Evolutionary conservation across 2,113 vertebrate species (phyloP), one percentile per base, ranked within the genome.

Genomic region (Benitochromis conjunctus): DNA sequence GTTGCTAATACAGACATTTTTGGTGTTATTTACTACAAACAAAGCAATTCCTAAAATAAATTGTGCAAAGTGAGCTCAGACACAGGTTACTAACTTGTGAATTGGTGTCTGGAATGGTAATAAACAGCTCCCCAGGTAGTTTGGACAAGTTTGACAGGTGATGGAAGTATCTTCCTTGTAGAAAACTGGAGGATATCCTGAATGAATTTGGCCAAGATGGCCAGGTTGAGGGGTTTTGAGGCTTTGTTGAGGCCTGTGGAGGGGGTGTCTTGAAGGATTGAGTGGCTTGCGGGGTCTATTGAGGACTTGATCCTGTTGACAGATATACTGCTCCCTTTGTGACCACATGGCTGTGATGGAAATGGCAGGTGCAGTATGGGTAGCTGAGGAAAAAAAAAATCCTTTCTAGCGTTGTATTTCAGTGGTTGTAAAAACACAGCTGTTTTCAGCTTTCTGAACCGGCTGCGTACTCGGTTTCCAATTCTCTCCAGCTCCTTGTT

Each of bases 391-490:
- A 41, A 85, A 86, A 85, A 89, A 88, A 86, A 87, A 48, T 36
- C 78, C 90, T 86, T 89, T 93, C 90, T 43, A 82, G 95, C 89
- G 83, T 96, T 89, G 91, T 89, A 91, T 96, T 96, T 96, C 95
- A 95, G 88, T 7, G 94, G 94, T 95, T 95, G 94, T 96, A 95
- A 96, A 96, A 96, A 94, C 95, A 96, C 96, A 96, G 95, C 96
- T 96, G 95, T 90, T 95, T 92, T 88, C 86, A 54, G 89, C 90
- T 88, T 90, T 91, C 86, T 90, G 88, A 86, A 88, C 36, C 83
- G 87, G 85, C 87, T 82, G 90, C 74, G 51, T 24, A 21, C 85
- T 92, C 81, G 66, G 89, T 85, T 86, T 92, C 89, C 91, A 79
- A 89, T 92, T 92, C 90, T 91, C 88, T 89, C 87, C 64, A 95